Percentiles rank a stretch among this genome's conserved stretches.
phyloP scores from a whole-genome alignment of 2,888 invertebrate genomes.

The Eristalis pertinax region DNA sequence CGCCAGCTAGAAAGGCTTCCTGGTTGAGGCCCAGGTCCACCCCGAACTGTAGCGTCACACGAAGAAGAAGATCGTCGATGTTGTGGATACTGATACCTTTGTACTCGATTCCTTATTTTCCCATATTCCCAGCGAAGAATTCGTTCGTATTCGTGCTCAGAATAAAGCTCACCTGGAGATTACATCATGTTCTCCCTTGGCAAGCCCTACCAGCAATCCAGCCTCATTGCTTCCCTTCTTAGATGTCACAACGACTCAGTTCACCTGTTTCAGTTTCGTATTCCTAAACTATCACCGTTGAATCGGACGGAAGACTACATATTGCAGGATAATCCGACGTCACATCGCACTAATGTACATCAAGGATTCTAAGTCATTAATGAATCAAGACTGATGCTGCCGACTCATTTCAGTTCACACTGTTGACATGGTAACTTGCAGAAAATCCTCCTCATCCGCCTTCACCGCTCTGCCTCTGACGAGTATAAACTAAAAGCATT shows the following conservation, averaged over 20 bases:
- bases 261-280: slow-evolving; percentile 20
- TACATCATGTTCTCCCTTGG: no score
- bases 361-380: slow-evolving; percentile 67
- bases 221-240: not conserved
- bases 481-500: slow-evolving; percentile 70
- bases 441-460: slow-evolving; percentile 38
- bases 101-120: no score
- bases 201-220: no score
- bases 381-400: slow-evolving; percentile 66
- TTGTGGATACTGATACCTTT: no score
- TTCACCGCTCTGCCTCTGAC: slow-evolving; percentile 44
- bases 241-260: slow-evolving; percentile 31
- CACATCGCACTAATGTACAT: slow-evolving; percentile 39
- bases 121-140: no score
- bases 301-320: not conserved
- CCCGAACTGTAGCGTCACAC: no score
- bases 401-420: slow-evolving; percentile 20
- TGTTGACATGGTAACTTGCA: slow-evolving; percentile 43
- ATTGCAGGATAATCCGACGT: slow-evolving; percentile 27
- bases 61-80: no score
- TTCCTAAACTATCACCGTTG: not conserved
- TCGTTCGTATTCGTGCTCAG: no score
- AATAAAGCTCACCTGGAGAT: no score
- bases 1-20: no score
- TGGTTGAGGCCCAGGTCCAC: no score